These are phyloP conservation scores for Aplodontia rufa DNA, from an alignment of 2,113 vertebrate species.

Conservation along the genomic window DNA sequence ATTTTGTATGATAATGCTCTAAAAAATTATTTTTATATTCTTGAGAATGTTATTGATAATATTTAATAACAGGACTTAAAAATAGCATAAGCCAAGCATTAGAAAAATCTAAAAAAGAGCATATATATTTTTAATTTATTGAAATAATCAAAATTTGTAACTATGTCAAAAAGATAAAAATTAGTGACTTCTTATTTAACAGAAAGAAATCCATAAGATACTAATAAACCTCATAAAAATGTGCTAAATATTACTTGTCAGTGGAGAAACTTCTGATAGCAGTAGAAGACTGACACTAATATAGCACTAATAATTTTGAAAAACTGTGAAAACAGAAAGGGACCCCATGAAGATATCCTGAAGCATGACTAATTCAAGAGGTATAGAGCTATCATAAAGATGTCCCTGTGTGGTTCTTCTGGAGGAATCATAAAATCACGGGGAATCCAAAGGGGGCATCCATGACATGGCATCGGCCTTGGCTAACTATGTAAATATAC, in stretches of 20 bases:
- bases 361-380: background rate
- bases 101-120: background rate
- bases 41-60: background rate
- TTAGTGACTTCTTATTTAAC: background rate
- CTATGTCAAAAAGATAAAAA: background rate
- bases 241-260: background rate
- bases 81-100: background rate
- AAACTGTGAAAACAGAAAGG: background rate
- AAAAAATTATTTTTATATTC: background rate
- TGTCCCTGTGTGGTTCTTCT: no score
- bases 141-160: background rate
- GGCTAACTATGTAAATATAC: no score
- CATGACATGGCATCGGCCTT: no score
- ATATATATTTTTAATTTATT: background rate
- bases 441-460: no score
- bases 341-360: background rate
- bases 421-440: no score
- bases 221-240: background rate
- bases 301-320: background rate
- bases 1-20: background rate
- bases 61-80: background rate
- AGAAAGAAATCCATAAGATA: background rate
- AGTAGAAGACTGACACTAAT: background rate
- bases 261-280: background rate
- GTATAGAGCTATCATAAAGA: background rate